These are phyloP conservation scores for Bos taurus DNA, from an alignment of 2,113 vertebrate genomes.

Conservation along the genomic window DNA sequence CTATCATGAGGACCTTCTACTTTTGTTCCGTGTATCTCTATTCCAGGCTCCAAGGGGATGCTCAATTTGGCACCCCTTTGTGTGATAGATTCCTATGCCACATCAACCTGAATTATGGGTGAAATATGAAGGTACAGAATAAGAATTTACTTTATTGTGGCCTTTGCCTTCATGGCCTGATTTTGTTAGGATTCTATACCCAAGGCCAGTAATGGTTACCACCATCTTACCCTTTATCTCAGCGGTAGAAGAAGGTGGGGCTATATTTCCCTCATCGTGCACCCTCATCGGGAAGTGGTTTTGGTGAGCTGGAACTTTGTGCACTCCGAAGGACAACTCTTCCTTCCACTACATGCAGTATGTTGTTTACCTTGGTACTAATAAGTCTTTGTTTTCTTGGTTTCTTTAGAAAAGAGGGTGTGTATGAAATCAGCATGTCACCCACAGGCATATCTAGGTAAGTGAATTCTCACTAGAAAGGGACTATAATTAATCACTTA, in stretches of 20 bases:
- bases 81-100: background rate
- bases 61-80: background rate
- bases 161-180: background rate
- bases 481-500: background rate
- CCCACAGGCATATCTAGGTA: conserved; percentile 91
- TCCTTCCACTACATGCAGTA: background rate
- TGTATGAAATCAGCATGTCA: conserved; percentile 88
- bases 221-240: background rate
- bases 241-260: background rate
- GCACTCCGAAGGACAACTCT: background rate
- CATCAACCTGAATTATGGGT: background rate
- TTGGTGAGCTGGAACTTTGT: background rate
- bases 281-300: background rate
- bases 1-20: background rate
- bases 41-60: background rate
- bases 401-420: conserved; percentile 84
- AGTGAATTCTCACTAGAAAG: conserved; percentile 53
- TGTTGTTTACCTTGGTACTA: background rate
- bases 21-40: background rate
- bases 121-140: background rate
- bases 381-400: conserved; percentile 41
- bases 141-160: background rate
- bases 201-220: background rate
- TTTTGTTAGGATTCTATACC: background rate
- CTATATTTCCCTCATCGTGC: background rate